phyloP scores from a whole-genome alignment of 92 coral and sea anemone species.

The Galaxea fascicularis region DNA sequence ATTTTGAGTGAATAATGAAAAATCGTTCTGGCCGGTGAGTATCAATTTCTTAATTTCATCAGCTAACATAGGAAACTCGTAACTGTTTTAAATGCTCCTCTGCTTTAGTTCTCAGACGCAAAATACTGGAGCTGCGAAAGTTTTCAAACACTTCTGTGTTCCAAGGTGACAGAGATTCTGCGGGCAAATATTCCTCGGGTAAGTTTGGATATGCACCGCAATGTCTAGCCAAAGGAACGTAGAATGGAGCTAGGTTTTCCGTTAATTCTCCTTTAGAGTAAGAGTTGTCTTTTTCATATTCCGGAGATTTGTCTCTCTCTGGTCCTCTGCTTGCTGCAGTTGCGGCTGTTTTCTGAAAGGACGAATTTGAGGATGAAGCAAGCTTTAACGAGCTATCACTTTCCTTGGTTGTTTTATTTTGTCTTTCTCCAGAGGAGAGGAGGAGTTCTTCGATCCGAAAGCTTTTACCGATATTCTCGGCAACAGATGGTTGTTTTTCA shows the following conservation, averaged over 20 bases:
- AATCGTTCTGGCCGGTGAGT: too few relatives aligned
- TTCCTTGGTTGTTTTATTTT: neutral
- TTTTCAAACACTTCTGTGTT: constrained; percentile 60
- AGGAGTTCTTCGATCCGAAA: constrained; percentile 37
- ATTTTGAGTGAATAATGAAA: neutral
- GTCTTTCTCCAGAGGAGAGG: neutral
- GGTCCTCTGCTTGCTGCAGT: neutral
- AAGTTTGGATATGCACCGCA: constrained; percentile 4
- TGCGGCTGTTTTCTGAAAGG: neutral
- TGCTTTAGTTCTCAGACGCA: constrained; percentile 77
- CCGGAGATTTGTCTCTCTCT: neutral
- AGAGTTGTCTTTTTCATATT: neutral
- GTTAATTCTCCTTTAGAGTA: neutral
- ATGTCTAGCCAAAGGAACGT: constrained; percentile 40
- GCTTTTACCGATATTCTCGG: constrained; percentile 15
- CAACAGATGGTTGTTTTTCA: constrained; percentile 23
- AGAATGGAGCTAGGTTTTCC: constrained; percentile 35
- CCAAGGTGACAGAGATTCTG: neutral
- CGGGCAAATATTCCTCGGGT: neutral
- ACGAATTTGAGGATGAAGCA: neutral
- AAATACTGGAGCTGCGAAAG: constrained; percentile 90
- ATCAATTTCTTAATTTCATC: neutral
- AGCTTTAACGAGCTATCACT: neutral
- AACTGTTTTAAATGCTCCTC: constrained; percentile 77
- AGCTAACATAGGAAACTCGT: constrained; percentile 31